Evolutionary conservation across 2,797 vertebrate genomes (phyloP).

Genomic region (Myotis myotis): DNA sequence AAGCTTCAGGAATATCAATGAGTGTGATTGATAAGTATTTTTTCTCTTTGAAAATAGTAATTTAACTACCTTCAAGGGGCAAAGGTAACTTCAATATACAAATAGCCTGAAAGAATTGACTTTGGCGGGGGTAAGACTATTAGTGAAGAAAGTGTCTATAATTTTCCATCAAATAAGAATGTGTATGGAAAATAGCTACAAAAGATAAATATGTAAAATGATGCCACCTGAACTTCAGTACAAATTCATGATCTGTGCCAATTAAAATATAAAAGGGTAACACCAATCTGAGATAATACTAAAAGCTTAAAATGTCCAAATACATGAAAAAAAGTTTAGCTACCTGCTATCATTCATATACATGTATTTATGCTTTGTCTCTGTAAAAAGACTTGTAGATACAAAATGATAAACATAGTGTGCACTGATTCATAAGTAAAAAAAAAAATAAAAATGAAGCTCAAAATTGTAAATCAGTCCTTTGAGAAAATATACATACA

Average conservation of each 20-base stretch:
- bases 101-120: slow-evolving; percentile 30
- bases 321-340: slow-evolving; percentile 74
- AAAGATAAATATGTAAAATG: slow-evolving; percentile 78
- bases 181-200: slow-evolving; percentile 75
- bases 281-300: slow-evolving; percentile 83
- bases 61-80: background rate
- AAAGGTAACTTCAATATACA: background rate
- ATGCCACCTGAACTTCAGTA: slow-evolving; percentile 72
- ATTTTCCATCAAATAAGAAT: slow-evolving; percentile 66
- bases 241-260: slow-evolving; percentile 79
- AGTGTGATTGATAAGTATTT: background rate
- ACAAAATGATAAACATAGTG: slow-evolving; percentile 88
- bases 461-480: slow-evolving; percentile 52
- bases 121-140: background rate
- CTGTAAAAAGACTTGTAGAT: slow-evolving; percentile 74
- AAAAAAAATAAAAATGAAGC: slow-evolving; percentile 72
- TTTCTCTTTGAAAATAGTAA: background rate
- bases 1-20: background rate
- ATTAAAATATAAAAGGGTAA: slow-evolving; percentile 82
- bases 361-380: slow-evolving; percentile 76
- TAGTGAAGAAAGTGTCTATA: slow-evolving; percentile 41
- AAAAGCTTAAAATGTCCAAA: slow-evolving; percentile 79
- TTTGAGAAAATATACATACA: slow-evolving; percentile 72
- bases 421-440: slow-evolving; percentile 86
- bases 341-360: slow-evolving; percentile 79